These are phyloP conservation scores for Podabrus alpinus DNA, from an alignment of 2,888 invertebrate genomes.

Conservation along the genomic window DNA sequence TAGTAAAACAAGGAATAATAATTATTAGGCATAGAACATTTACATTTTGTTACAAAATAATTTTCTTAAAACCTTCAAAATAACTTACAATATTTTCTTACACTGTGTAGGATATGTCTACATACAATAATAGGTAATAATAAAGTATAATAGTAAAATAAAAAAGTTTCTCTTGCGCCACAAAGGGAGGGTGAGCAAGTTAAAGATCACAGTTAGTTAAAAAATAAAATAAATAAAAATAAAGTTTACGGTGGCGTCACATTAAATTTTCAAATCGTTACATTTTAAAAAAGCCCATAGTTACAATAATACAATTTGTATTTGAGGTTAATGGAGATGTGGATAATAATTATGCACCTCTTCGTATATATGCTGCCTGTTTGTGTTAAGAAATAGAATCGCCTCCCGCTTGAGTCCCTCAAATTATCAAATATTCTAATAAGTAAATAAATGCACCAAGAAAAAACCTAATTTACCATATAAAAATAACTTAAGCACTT, in stretches of 20 bases:
- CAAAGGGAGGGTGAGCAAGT: neutral
- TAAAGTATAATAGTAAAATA: neutral
- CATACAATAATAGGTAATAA: neutral
- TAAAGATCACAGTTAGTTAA: neutral
- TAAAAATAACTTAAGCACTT: neutral
- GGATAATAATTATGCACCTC: neutral
- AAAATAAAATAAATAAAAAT: neutral
- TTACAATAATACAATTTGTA: neutral
- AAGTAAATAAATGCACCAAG: neutral
- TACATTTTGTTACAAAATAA: no score
- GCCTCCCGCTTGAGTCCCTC: neutral
- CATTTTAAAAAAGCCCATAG: neutral
- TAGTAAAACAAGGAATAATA: neutral
- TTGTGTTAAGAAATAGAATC: neutral
- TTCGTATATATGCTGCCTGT: neutral
- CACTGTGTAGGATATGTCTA: neutral
- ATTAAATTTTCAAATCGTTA: neutral
- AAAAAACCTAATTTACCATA: neutral
- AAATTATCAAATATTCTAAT: neutral
- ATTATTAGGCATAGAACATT: neutral
- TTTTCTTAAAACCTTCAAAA: no score
- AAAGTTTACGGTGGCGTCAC: neutral
- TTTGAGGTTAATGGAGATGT: neutral
- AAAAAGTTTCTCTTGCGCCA: neutral
- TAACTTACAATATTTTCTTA: no score